phyloP scores from a whole-genome alignment of 2,113 vertebrate genomes.

The Hyla sarda region DNA sequence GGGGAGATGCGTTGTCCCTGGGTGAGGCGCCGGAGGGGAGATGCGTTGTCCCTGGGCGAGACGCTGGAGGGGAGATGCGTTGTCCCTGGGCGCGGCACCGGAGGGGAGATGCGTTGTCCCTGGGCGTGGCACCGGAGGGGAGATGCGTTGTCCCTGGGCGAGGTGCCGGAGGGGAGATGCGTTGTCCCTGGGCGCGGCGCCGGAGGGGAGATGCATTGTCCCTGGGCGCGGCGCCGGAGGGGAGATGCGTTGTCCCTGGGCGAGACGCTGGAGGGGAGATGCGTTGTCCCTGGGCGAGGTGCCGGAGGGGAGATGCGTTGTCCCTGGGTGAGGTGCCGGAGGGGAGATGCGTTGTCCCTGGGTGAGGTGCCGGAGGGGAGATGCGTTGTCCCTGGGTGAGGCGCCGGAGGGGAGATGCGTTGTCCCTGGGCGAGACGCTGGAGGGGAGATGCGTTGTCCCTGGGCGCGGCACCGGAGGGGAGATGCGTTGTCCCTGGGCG shows the following conservation, averaged over 20 bases:
- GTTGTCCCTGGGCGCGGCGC: background rate
- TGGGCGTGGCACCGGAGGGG: background rate
- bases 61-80: background rate
- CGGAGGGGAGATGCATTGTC: background rate
- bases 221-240: background rate
- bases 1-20: background rate
- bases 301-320: background rate
- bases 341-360: background rate
- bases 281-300: background rate
- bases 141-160: background rate
- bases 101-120: background rate
- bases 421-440: background rate
- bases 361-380: background rate
- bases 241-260: background rate
- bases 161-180: background rate
- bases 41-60: background rate
- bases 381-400: background rate
- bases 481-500: background rate
- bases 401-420: background rate
- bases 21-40: background rate
- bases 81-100: background rate
- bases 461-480: background rate
- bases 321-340: background rate
- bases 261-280: background rate
- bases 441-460: background rate